Evolutionary conservation across 2,888 invertebrate genomes (phyloP).

Genomic region (Julus scanicus): DNA sequence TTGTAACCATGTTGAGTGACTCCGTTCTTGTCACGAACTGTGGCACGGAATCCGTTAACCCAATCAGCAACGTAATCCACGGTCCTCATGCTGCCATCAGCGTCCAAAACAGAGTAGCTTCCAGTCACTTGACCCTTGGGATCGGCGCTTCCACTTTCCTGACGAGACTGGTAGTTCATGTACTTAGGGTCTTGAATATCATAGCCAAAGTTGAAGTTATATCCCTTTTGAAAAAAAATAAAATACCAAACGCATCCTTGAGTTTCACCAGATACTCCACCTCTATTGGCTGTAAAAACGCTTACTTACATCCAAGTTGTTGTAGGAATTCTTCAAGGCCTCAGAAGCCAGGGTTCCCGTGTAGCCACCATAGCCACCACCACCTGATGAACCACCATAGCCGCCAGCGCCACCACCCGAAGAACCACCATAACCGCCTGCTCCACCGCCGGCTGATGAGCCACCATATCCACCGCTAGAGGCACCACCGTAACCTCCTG

Average conservation of each 20-base stretch:
- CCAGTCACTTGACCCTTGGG: slow-evolving; percentile 79
- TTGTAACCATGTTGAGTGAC: slow-evolving; percentile 56
- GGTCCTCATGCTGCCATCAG: slow-evolving; percentile 78
- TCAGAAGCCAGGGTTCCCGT: slow-evolving; percentile 36
- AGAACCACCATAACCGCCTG: no score
- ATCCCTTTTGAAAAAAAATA: slow-evolving; percentile 70
- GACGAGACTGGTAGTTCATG: slow-evolving; percentile 78
- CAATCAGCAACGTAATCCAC: slow-evolving; percentile 76
- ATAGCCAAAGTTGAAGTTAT: slow-evolving; percentile 80
- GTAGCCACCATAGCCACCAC: slow-evolving; percentile 32
- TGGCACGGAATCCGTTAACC: slow-evolving; percentile 59
- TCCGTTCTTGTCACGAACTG: slow-evolving; percentile 56
- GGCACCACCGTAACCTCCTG: slow-evolving; percentile 6
- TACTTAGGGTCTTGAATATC: slow-evolving; percentile 80
- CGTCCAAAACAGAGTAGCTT: slow-evolving; percentile 79
- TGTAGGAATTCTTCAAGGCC: slow-evolving; percentile 54
- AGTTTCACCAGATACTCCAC: neutral
- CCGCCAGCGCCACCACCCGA: no score
- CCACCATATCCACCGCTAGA: neutral
- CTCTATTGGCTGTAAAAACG: neutral
- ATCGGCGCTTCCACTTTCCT: slow-evolving; percentile 73
- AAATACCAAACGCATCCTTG: neutral
- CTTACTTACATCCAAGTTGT: slow-evolving; percentile 54
- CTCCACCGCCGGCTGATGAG: slow-evolving; percentile 31
- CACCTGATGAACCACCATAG: no score